These are phyloP conservation scores for Petrocephalus schoutedeni DNA, from an alignment of 2,797 vertebrate genomes.

Conservation along the genomic window DNA sequence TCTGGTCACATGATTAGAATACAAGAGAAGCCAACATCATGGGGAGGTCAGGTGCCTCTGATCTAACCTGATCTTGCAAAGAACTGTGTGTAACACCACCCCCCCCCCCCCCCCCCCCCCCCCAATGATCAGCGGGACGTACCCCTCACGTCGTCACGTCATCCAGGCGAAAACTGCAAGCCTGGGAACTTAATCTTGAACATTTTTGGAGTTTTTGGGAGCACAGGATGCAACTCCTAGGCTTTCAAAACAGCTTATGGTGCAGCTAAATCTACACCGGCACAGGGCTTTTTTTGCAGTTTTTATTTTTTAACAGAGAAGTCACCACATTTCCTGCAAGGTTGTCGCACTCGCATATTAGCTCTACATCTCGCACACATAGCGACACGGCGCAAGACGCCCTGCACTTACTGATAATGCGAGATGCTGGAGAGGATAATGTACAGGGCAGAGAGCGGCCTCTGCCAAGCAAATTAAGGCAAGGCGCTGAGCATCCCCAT, in stretches of 20 bases:
- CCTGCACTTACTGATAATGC: not conserved
- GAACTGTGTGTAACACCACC: not conserved
- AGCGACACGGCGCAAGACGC: not conserved
- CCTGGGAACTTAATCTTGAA: not conserved
- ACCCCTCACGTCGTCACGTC: not conserved
- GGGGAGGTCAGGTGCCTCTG: not conserved
- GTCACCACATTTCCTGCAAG: not conserved
- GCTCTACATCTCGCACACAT: not conserved
- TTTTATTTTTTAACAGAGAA: not conserved
- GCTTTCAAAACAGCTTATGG: not conserved
- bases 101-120: not conserved
- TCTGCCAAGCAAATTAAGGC: not conserved
- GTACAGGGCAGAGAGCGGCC: not conserved
- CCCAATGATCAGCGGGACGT: not conserved
- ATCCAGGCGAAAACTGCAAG: not conserved
- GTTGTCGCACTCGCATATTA: not conserved
- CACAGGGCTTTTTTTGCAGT: not conserved
- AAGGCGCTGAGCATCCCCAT: not conserved
- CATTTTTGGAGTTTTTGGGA: not conserved
- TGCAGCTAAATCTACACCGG: not conserved
- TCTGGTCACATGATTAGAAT: not conserved
- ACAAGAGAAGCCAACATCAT: conserved; percentile 2
- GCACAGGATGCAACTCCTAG: not conserved
- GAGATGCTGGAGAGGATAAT: not conserved
- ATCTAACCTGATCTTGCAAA: not conserved